phyloP scores from a whole-genome alignment of 2,113 vertebrate species.

The Tringa solitaria region DNA sequence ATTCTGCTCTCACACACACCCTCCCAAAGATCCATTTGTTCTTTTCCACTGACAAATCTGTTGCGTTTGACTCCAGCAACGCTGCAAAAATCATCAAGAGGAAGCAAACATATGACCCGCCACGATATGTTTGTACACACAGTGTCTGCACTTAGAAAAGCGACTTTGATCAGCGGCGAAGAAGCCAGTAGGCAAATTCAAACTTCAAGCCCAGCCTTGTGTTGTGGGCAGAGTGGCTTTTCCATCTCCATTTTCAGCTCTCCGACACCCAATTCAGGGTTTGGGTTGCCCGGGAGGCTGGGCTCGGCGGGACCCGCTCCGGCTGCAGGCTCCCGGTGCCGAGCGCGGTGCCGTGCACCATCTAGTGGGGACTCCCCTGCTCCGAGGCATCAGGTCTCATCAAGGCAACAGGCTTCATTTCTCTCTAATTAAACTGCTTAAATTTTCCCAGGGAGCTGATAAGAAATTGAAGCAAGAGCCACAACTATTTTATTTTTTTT shows the following conservation, averaged over 20 bases:
- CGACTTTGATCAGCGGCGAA: not conserved
- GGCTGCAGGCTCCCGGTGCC: not conserved
- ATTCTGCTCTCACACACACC: not conserved
- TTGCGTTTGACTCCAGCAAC: not conserved
- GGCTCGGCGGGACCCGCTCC: not conserved
- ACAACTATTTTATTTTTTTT: not conserved
- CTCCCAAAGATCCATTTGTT: not conserved
- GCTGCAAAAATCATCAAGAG: not conserved
- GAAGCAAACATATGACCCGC: not conserved
- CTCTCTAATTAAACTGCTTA: not conserved
- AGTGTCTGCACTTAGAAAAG: not conserved
- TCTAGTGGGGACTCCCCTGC: not conserved
- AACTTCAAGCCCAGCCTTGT: not conserved
- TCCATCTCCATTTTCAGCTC: not conserved
- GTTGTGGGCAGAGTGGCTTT: not conserved
- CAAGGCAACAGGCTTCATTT: not conserved
- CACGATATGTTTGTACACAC: rapidly evolving
- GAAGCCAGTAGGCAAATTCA: not conserved
- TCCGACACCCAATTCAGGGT: rapidly evolving
- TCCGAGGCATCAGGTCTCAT: not conserved
- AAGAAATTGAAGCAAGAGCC: not conserved
- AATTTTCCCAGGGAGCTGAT: not conserved
- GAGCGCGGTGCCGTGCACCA: not conserved
- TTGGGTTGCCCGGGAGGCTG: not conserved
- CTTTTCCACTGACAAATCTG: not conserved